Evolutionary conservation across 2,888 invertebrate genomes (phyloP).

Genomic region (Hirtodrosophila trivittata): DNA sequence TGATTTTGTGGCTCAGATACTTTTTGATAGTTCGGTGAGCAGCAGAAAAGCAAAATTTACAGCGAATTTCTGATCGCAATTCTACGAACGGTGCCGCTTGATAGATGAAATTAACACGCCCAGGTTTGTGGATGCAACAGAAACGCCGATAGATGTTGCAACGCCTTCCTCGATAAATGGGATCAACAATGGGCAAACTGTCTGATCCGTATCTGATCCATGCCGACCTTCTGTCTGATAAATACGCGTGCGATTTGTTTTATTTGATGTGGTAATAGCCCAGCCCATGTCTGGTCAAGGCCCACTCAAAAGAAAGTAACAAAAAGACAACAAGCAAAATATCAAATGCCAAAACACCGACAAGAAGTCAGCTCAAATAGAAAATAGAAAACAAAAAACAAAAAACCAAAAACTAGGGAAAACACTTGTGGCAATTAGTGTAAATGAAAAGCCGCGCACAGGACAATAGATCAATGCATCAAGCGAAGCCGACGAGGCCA

Average conservation of each 20-base stretch:
- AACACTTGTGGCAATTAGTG: slow-evolving; percentile 76
- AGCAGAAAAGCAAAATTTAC: no score
- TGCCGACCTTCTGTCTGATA: slow-evolving; percentile 65
- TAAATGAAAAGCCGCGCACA: slow-evolving; percentile 43
- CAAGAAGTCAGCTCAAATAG: slow-evolving; percentile 33
- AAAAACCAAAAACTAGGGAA: slow-evolving; percentile 8
- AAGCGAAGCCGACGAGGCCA: slow-evolving; percentile 55
- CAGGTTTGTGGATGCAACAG: slow-evolving; percentile 21
- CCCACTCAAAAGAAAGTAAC: slow-evolving; percentile 57
- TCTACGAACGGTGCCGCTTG: slow-evolving; percentile 27
- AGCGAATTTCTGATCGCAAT: slow-evolving; percentile 11
- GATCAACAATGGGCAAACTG: slow-evolving; percentile 38
- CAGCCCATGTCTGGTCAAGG: slow-evolving; percentile 51
- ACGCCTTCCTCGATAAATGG: slow-evolving; percentile 47
- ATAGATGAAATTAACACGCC: slow-evolving; percentile 42
- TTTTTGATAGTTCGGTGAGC: no score
- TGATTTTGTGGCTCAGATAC: no score
- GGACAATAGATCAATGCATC: slow-evolving; percentile 57
- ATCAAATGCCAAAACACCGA: slow-evolving; percentile 74
- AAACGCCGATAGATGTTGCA: slow-evolving; percentile 58
- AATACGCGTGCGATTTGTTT: slow-evolving; percentile 74
- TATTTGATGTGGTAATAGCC: slow-evolving; percentile 50
- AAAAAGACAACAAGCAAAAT: slow-evolving; percentile 13
- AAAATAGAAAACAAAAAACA: slow-evolving; percentile 9
- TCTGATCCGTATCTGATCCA: slow-evolving; percentile 27